Conservation (phyloP, 1,140 invertebrate genomes). For the Cydia splendana region DNA sequence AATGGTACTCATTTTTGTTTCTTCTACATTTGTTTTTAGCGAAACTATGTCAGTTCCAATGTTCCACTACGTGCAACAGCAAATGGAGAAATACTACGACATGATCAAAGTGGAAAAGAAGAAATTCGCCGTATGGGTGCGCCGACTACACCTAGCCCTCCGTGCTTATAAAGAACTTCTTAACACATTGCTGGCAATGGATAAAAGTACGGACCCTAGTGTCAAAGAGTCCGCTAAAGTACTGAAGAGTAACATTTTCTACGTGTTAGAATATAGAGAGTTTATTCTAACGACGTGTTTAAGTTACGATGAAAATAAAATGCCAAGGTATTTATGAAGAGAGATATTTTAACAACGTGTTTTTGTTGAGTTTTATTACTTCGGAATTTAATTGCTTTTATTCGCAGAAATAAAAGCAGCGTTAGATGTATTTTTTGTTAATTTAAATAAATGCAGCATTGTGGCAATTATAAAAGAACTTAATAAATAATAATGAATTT, state of each 20-base stretch:
- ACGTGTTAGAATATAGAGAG: constrained; percentile 96
- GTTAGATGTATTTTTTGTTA: too few species aligned
- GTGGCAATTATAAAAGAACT: too few species aligned
- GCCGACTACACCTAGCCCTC: constrained; percentile 89
- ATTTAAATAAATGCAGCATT: too few species aligned
- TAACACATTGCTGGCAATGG: constrained; percentile 90
- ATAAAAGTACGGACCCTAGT: constrained; percentile 83
- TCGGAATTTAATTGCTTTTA: background rate
- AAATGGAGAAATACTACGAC: constrained; percentile 94
- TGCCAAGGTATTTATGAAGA: constrained; percentile 84
- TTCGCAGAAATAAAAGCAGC: background rate
- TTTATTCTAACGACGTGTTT: constrained; percentile 90
- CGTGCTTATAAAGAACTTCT: constrained; percentile 86
- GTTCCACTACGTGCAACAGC: constrained; percentile 96
- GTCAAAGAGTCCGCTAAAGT: constrained; percentile 90
- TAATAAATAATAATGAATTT: too few species aligned
- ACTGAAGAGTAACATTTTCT: constrained; percentile 96
- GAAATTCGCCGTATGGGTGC: constrained; percentile 89
- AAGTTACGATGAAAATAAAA: constrained; percentile 91
- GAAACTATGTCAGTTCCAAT: constrained; percentile 94
- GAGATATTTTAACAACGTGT: background rate
- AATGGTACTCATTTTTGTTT: too few species aligned
- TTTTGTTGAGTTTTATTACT: background rate
- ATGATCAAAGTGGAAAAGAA: constrained; percentile 94
- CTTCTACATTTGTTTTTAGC: constrained; percentile 74